Conservation (phyloP, 30 jellyfish, hydroid and myxozoan species). For the Chrysaora quinquecirrha region DNA sequence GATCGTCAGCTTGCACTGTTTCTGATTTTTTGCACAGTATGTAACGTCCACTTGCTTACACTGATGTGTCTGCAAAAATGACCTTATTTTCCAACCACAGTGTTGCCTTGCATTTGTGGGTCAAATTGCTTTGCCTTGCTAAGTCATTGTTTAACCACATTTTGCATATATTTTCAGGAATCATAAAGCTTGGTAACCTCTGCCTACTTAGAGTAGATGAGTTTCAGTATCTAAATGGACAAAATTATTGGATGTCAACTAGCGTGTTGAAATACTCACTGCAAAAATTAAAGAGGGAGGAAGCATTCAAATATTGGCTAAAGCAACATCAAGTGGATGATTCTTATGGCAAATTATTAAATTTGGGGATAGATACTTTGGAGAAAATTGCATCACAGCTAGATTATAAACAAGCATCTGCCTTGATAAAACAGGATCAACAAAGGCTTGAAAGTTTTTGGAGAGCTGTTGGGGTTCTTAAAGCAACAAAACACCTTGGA, state of each 20-base stretch:
- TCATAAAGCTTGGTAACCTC: conserved; percentile 23
- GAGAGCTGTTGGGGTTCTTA: conserved; percentile 24
- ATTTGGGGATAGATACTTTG: conserved; percentile 29
- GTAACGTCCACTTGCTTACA: too few species aligned
- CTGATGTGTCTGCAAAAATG: too few species aligned
- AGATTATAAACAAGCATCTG: background rate
- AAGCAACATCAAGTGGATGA: background rate
- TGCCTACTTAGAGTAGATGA: conserved; percentile 54
- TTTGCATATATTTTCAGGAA: conserved; percentile 46
- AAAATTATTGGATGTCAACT: conserved; percentile 3
- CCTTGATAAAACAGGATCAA: background rate
- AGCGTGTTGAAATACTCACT: background rate
- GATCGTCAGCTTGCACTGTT: too few species aligned
- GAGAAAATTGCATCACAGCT: background rate
- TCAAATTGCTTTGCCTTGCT: too few species aligned
- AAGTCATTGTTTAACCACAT: too few species aligned
- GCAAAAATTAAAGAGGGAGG: conserved; percentile 8
- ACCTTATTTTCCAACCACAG: too few species aligned
- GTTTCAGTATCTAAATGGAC: conserved; percentile 7
- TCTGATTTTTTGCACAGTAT: too few species aligned
- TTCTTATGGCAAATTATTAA: background rate
- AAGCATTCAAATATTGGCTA: conserved; percentile 43
- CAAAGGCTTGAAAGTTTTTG: conserved; percentile 3
- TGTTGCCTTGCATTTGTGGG: too few species aligned
- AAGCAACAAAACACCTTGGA: background rate